These are phyloP conservation scores for Thalpophila matura DNA, from an alignment of 2,888 invertebrate genomes.

Conservation along the genomic window DNA sequence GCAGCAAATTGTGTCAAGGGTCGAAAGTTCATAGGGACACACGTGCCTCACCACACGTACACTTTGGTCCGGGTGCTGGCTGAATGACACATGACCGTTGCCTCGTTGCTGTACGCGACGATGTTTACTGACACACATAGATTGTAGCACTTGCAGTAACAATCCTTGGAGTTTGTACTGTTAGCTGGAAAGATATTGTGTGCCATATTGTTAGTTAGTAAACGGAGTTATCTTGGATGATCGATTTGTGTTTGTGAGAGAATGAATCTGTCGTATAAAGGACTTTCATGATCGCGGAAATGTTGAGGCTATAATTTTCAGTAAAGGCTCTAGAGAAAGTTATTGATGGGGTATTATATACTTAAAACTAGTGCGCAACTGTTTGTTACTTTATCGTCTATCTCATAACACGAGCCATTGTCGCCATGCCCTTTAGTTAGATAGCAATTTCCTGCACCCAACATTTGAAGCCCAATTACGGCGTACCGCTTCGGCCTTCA, in stretches of 20 bases:
- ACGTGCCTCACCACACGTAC: conserved; percentile 23
- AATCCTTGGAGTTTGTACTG: conserved; percentile 53
- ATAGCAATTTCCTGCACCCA: conserved; percentile 38
- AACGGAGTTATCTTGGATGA: conserved; percentile 31
- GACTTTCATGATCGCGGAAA: neutral
- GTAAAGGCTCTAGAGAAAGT: neutral
- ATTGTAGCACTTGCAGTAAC: conserved; percentile 41
- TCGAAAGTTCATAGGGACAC: conserved; percentile 49
- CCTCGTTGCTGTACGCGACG: conserved; percentile 28
- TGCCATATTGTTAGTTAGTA: conserved; percentile 25
- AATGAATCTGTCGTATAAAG: conserved; percentile 6
- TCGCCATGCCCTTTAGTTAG: conserved; percentile 3
- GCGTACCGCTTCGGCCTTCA: conserved; percentile 25
- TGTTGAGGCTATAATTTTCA: neutral
- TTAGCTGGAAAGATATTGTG: conserved; percentile 19
- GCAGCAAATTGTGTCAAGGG: conserved; percentile 48
- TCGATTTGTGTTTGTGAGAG: conserved; percentile 33
- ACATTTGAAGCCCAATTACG: conserved; percentile 39
- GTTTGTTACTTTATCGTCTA: neutral
- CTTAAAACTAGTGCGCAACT: no score
- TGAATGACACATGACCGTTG: conserved; percentile 40
- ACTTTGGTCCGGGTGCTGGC: conserved; percentile 41
- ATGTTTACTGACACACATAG: conserved; percentile 58
- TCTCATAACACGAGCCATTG: neutral
- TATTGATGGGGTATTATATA: neutral